Evolutionary conservation across 2,113 vertebrate genomes (phyloP).

Genomic region (Xenus cinereus): DNA sequence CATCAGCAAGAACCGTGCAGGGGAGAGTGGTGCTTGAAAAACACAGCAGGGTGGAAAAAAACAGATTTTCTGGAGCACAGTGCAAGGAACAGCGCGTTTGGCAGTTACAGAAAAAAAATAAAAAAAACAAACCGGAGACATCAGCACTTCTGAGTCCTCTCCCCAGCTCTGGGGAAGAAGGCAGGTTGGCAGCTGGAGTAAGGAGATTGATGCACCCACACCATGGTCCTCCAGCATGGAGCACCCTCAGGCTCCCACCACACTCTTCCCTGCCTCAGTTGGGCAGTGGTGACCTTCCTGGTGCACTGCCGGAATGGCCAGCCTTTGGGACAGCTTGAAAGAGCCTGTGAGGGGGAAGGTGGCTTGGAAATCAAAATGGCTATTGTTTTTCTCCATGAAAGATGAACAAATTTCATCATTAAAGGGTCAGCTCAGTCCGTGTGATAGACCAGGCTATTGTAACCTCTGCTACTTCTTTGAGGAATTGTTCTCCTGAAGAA

Average conservation of each 20-base stretch:
- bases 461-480: not conserved
- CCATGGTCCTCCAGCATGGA: accelerated
- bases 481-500: not conserved
- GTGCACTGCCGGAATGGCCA: accelerated
- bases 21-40: not conserved
- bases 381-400: not conserved
- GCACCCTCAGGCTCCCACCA: not conserved
- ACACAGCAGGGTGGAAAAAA: not conserved
- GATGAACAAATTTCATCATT: not conserved
- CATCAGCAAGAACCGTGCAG: not conserved
- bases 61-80: not conserved
- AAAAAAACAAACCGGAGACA: not conserved
- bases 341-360: not conserved
- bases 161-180: not conserved
- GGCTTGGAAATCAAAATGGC: not conserved
- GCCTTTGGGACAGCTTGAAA: not conserved
- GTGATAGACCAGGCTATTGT: not conserved
- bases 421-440: not conserved
- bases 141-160: not conserved
- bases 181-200: not conserved
- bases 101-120: not conserved
- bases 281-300: not conserved
- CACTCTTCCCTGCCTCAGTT: accelerated
- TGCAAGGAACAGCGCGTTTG: not conserved
- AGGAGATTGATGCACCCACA: accelerated